These are phyloP conservation scores for Orthosia gothica DNA, from an alignment of 2,888 invertebrate species.

Conservation along the genomic window DNA sequence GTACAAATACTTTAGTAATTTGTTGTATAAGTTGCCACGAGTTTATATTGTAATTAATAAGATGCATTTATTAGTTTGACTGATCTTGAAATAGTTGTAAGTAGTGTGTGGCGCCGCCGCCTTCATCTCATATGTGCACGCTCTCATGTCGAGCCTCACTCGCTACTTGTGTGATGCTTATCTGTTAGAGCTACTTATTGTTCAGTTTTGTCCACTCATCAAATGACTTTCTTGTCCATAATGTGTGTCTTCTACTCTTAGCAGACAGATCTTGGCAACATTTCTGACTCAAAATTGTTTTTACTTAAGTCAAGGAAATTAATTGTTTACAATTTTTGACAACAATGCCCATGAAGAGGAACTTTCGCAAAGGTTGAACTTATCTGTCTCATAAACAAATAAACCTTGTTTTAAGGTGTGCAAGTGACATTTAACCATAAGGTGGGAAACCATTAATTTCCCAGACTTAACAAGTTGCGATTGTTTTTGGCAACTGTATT, in stretches of 20 bases:
- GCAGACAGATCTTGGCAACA: neutral
- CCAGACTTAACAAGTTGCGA: no score
- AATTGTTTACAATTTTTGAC: neutral
- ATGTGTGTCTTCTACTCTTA: no score
- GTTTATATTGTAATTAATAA: conserved; percentile 40
- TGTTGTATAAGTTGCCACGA: conserved; percentile 65
- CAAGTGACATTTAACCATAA: neutral
- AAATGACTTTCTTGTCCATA: no score
- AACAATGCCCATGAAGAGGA: neutral
- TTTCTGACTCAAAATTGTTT: neutral
- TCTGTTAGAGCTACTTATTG: neutral
- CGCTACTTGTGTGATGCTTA: neutral
- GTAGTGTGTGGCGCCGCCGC: conserved; percentile 35
- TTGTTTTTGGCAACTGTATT: no score
- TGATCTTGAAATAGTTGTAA: conserved; percentile 69
- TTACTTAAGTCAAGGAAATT: neutral
- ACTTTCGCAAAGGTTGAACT: neutral
- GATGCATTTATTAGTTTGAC: conserved; percentile 65
- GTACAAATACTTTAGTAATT: conserved; percentile 80
- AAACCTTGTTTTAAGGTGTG: neutral
- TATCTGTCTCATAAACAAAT: neutral
- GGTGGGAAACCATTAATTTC: no score
- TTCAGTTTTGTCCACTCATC: neutral
- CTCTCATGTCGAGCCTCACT: neutral
- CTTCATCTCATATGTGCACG: neutral